These are phyloP conservation scores for Oryctes rhinoceros DNA, from an alignment of 1,140 invertebrate species.

Conservation along the genomic window DNA sequence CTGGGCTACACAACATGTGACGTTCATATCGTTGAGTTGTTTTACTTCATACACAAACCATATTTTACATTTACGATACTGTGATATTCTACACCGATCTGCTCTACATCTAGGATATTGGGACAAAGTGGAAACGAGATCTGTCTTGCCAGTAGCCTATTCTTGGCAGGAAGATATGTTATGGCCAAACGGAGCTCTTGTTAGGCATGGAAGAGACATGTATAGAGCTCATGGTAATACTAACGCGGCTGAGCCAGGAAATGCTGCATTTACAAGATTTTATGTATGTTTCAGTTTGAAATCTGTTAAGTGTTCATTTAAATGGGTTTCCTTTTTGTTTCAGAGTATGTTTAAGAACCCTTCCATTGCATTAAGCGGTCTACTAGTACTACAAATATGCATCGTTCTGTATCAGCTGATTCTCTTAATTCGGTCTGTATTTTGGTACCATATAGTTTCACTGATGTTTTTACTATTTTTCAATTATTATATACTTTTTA, in stretches of 20 bases:
- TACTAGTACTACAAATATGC: constrained; percentile 77
- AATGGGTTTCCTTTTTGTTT: constrained; percentile 57
- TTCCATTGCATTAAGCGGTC: constrained; percentile 76
- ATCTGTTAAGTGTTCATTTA: not conserved
- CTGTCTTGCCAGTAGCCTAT: constrained; percentile 66
- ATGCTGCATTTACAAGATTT: constrained; percentile 82
- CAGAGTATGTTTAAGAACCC: constrained; percentile 90
- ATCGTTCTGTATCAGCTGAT: constrained; percentile 81
- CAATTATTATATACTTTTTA: constrained; percentile 92
- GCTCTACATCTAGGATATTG: constrained; percentile 90
- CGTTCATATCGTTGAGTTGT: constrained; percentile 83
- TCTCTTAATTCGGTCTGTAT: constrained; percentile 75
- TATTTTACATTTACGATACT: constrained; percentile 75
- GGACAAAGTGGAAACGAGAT: constrained; percentile 71
- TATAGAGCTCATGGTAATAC: constrained; percentile 82
- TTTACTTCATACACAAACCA: constrained; percentile 85
- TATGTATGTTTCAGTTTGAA: constrained; percentile 73
- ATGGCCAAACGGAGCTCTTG: constrained; percentile 81
- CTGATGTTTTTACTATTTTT: constrained; percentile 85
- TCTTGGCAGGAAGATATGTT: constrained; percentile 77
- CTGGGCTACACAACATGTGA: constrained; percentile 83
- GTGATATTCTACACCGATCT: constrained; percentile 88
- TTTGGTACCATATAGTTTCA: constrained; percentile 91
- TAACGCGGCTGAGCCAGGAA: constrained; percentile 80
- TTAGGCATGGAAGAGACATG: constrained; percentile 80